Evolutionary conservation across 1,140 invertebrate genomes (phyloP), one percentile per base, ranked within the genome.

Genomic region (Belonocnema kinseyi): DNA sequence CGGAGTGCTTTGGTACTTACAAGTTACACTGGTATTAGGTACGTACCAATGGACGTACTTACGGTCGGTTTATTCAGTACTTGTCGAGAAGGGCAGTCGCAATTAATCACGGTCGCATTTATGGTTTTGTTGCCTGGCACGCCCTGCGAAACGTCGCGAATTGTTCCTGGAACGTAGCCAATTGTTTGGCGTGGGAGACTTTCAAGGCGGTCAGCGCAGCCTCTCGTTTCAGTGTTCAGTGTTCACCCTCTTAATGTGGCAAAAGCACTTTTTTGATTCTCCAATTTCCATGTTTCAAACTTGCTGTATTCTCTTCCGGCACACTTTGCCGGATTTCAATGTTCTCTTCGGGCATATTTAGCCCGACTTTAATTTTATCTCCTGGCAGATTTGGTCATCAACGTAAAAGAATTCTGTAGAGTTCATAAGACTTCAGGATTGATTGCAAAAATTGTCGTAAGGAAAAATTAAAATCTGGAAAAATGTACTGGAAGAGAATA

Each of bases 41-140:
- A 71, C 71, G 56, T 74, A 79, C 70, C 76, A 74, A 74, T 71
- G 72, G 40, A 46, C 40, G 40, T 11, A 46, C 40, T 46, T 46
- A 46, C 70, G 77, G 77, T 79, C 81, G 81, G 76, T 75, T 75
- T 75, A 77, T 79, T 83, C 52, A 77, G 77, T 50, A 50, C 53
- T 50, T 76, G 51, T 50, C 46, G 19, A 46, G n/a, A 12, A 73
- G 52, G 71, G 26, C 50, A 72, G 70, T 76, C 73, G 83, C 82
- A 82, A 85, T 86, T 83, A 85, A 87, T 87, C 86, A 87, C 78
- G 82, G 77, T 76, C 78, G 82, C 83, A 77, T 86, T 84, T 86
- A 77, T 77, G 81, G 82, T 83, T 83, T 85, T 82, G 85, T 88
- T 82, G 76, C 58, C 50, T 56, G 74, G 75, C 82, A 81, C 84